A percentile compares a stretch with the other conserved stretches of the same genome.
phyloP scores from a whole-genome alignment of 2,113 vertebrate genomes.

The Porphyrio hochstetteri region DNA sequence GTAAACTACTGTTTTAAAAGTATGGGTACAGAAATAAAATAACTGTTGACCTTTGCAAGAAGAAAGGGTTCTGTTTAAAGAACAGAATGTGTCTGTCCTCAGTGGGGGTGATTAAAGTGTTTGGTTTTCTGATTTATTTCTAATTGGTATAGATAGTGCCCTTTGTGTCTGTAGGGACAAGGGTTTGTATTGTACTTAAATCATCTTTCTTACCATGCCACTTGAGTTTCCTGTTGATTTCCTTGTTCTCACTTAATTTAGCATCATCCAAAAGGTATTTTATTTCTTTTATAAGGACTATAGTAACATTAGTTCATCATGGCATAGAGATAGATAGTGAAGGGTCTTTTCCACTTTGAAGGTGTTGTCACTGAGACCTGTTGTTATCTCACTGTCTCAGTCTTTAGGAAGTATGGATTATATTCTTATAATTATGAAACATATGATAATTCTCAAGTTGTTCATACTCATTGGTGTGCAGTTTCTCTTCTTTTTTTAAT shows the following conservation, averaged over 20 bases:
- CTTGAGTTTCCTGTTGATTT: not conserved
- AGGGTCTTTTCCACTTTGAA: not conserved
- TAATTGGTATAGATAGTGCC: not conserved
- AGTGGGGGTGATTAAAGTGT: not conserved
- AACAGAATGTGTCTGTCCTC: not conserved
- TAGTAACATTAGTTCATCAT: not conserved
- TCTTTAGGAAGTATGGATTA: not conserved
- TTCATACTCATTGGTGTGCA: not conserved
- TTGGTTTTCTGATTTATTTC: not conserved
- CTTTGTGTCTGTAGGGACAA: not conserved
- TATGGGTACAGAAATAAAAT: not conserved
- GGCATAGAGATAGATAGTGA: not conserved
- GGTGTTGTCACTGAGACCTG: not conserved
- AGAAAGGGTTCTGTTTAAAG: not conserved
- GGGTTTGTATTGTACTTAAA: not conserved
- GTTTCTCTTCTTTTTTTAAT: not conserved
- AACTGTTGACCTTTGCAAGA: not conserved
- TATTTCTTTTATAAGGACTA: not conserved
- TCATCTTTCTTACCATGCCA: accelerated
- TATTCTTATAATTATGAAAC: not conserved
- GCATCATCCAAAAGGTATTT: not conserved
- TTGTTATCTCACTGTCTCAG: not conserved
- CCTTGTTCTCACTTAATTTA: not conserved
- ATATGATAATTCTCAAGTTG: not conserved
- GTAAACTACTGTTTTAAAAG: accelerated